Percentiles rank a stretch among this genome's conserved stretches.
These are phyloP conservation scores for Condylura cristata DNA, from an alignment of 2,113 vertebrate species.

Conservation along the genomic window DNA sequence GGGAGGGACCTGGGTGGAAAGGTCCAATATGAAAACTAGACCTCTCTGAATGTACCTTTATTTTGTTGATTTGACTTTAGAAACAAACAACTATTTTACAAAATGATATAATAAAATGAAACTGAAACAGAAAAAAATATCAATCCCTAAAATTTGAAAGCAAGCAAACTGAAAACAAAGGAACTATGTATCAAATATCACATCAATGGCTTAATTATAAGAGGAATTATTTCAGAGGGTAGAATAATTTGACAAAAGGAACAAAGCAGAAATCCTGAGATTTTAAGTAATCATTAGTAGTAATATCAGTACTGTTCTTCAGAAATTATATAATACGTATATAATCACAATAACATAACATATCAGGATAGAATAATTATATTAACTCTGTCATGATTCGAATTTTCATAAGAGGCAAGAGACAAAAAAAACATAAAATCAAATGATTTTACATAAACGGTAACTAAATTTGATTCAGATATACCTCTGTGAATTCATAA, in stretches of 20 bases:
- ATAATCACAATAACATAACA: background rate
- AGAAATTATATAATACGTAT: background rate
- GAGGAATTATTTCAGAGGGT: slow-evolving; percentile 7
- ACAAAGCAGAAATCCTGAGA: slow-evolving; percentile 21
- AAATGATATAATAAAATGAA: background rate
- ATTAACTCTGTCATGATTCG: background rate
- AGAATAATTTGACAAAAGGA: slow-evolving; percentile 36
- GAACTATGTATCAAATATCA: slow-evolving; percentile 1
- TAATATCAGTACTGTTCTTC: background rate
- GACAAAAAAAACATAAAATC: slow-evolving; percentile 1
- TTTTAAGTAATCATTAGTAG: slow-evolving; percentile 22
- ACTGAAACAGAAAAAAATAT: slow-evolving; percentile 76
- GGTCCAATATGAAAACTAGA: background rate
- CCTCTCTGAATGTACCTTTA: background rate
- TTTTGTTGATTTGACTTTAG: slow-evolving; percentile 16
- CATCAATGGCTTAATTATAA: slow-evolving; percentile 14
- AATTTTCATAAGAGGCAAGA: slow-evolving; percentile 8
- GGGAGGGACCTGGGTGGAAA: background rate
- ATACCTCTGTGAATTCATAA: background rate
- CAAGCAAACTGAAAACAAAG: background rate
- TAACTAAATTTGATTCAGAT: background rate
- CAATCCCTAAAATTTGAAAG: slow-evolving; percentile 21
- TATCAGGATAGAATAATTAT: background rate
- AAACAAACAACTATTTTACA: background rate
- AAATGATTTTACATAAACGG: background rate